These are phyloP conservation scores for Enteromius treurensis DNA, from an alignment of 2,797 vertebrate genomes.

Conservation along the genomic window DNA sequence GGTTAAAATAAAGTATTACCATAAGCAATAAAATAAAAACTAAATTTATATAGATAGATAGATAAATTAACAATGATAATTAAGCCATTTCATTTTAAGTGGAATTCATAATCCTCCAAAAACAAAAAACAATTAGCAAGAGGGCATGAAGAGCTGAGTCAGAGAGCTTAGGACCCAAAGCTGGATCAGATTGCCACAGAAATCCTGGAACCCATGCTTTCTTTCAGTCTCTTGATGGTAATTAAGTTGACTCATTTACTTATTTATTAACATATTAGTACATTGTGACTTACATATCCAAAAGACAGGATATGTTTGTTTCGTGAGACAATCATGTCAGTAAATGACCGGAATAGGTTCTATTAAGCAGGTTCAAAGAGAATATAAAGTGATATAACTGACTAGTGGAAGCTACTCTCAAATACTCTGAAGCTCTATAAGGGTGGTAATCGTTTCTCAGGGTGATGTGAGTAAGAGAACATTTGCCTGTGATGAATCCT, in stretches of 20 bases:
- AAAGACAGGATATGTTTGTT: not conserved
- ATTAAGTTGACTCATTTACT: not conserved
- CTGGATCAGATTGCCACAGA: conserved; percentile 30
- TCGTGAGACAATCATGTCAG: not conserved
- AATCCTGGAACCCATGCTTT: conserved; percentile 24
- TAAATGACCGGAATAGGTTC: not conserved
- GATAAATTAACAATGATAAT: not conserved
- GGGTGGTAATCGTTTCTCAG: not conserved
- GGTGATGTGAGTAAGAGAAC: not conserved
- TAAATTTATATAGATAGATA: too few species aligned
- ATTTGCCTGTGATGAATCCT: not conserved
- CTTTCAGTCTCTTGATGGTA: not conserved
- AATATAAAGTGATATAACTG: conserved; percentile 1
- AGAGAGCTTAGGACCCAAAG: conserved; percentile 36
- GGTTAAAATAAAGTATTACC: too few species aligned
- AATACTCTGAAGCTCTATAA: not conserved
- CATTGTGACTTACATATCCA: not conserved
- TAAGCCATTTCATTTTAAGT: not conserved
- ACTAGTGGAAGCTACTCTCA: not conserved
- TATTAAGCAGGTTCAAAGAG: conserved; percentile 5
- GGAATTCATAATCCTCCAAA: not conserved
- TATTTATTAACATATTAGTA: not conserved
- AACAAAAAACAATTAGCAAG: conserved; percentile 57
- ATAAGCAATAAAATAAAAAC: too few species aligned
- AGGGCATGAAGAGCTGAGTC: conserved; percentile 47